Evolutionary conservation across 1,140 invertebrate genomes (phyloP).

Genomic region (Diabrotica undecimpunctata): DNA sequence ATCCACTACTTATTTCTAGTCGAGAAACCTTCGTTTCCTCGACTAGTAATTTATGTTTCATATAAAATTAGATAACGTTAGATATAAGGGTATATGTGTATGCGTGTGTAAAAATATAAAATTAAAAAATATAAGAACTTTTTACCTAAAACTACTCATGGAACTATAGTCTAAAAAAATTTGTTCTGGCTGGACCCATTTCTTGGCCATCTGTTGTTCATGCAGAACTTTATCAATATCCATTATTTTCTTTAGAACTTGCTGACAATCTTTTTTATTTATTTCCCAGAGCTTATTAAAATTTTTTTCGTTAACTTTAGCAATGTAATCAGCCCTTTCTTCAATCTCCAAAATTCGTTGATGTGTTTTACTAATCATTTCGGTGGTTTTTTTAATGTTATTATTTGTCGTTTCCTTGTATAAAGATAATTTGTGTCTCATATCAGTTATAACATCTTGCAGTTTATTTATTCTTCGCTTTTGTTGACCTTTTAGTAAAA

Average conservation of each 20-base stretch:
- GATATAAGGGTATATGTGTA: no score
- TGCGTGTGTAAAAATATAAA: no score
- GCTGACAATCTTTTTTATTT: constrained; percentile 60
- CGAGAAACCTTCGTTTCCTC: no score
- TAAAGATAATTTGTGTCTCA: constrained; percentile 61
- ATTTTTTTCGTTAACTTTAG: constrained; percentile 57
- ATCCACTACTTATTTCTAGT: no score
- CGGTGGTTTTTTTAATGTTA: constrained; percentile 39
- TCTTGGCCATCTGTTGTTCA: constrained; percentile 64
- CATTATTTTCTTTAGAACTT: constrained; percentile 57
- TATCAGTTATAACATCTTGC: constrained; percentile 62
- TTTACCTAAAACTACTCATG: constrained; percentile 33
- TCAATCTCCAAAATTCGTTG: constrained; percentile 63
- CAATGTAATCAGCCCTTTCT: constrained; percentile 63
- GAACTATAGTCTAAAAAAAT: constrained; percentile 29
- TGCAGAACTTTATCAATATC: constrained; percentile 62
- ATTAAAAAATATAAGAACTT: background rate
- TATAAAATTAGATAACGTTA: no score
- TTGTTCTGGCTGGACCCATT: constrained; percentile 50
- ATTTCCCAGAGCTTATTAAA: constrained; percentile 59
- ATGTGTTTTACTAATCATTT: constrained; percentile 61
- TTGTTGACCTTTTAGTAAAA: constrained; percentile 76
- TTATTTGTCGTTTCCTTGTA: constrained; percentile 54
- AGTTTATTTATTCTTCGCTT: constrained; percentile 78
- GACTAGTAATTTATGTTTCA: no score